These are phyloP conservation scores for Urophycis tenuis DNA, from an alignment of 2,797 vertebrate species.

Conservation along the genomic window DNA sequence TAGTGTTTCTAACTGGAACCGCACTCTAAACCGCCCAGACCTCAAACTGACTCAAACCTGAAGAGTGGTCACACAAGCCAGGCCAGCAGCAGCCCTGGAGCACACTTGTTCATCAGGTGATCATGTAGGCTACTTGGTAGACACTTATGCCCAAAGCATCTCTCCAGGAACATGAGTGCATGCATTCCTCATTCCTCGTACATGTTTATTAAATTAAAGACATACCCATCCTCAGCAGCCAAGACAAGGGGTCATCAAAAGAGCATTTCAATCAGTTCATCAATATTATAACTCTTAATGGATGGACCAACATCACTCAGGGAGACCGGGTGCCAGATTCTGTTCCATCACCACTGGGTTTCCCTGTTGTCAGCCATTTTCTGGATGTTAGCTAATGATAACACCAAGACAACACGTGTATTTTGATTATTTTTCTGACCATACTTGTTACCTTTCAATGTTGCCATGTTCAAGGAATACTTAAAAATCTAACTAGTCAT, in stretches of 20 bases:
- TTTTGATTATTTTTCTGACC: neutral
- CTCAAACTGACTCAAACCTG: no score
- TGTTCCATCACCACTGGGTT: neutral
- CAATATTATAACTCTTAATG: neutral
- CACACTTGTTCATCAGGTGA: no score
- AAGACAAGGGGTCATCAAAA: neutral
- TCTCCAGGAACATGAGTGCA: no score
- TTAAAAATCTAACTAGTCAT: neutral
- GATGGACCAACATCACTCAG: neutral
- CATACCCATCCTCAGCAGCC: neutral
- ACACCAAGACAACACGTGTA: neutral
- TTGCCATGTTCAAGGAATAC: neutral
- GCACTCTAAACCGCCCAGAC: no score
- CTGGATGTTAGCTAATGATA: neutral
- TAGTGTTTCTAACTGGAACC: no score
- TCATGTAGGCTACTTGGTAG: no score
- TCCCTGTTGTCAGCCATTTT: neutral
- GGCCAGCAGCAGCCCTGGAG: no score
- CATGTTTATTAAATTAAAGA: no score
- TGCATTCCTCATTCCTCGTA: no score
- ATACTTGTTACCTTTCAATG: neutral
- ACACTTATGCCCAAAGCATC: no score
- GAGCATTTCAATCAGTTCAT: neutral
- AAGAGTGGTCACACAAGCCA: no score
- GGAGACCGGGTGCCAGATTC: neutral